Evolutionary conservation across 2,113 vertebrate species (phyloP).

Genomic region (Thermophis baileyi): DNA sequence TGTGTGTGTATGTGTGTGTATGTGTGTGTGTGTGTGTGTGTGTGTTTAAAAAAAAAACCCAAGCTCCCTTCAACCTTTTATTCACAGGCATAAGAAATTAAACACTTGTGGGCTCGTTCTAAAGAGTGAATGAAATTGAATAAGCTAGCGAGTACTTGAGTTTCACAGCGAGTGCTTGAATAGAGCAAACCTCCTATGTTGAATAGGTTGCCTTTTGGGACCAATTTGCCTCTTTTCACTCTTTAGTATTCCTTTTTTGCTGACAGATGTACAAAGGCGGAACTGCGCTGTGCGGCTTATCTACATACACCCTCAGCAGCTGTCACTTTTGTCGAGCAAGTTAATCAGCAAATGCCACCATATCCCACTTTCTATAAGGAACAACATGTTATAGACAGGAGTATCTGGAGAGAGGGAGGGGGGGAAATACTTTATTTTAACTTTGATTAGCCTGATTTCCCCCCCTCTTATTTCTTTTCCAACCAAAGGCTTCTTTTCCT

Average conservation of each 20-base stretch:
- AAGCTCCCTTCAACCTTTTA: constrained; percentile 74
- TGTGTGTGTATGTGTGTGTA: background rate
- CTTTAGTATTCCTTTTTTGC: constrained; percentile 93
- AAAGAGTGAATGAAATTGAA: constrained; percentile 99
- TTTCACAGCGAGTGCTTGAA: constrained; percentile 96
- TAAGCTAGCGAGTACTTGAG: constrained; percentile 99
- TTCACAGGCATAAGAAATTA: constrained; percentile 91
- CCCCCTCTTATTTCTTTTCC: background rate
- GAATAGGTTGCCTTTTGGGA: constrained; percentile 99
- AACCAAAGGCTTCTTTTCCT: background rate
- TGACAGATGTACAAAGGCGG: constrained; percentile 99
- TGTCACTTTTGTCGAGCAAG: constrained; percentile 99
- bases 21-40: background rate
- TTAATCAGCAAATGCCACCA: constrained; percentile 99
- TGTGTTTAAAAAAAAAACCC: constrained; percentile 44
- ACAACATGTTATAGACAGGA: constrained; percentile 86
- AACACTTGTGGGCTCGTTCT: constrained; percentile 98
- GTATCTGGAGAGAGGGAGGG: constrained; percentile 75
- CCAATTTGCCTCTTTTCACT: constrained; percentile 99
- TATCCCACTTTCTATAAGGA: constrained; percentile 92
- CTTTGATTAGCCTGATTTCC: constrained; percentile 75
- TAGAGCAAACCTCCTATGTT: constrained; percentile 96
- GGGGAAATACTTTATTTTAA: constrained; percentile 82
- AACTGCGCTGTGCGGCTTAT: constrained; percentile 97
- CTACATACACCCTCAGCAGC: constrained; percentile 96